Conservation (phyloP, 2,113 vertebrate genomes). For the Hippocampus zosterae region DNA sequence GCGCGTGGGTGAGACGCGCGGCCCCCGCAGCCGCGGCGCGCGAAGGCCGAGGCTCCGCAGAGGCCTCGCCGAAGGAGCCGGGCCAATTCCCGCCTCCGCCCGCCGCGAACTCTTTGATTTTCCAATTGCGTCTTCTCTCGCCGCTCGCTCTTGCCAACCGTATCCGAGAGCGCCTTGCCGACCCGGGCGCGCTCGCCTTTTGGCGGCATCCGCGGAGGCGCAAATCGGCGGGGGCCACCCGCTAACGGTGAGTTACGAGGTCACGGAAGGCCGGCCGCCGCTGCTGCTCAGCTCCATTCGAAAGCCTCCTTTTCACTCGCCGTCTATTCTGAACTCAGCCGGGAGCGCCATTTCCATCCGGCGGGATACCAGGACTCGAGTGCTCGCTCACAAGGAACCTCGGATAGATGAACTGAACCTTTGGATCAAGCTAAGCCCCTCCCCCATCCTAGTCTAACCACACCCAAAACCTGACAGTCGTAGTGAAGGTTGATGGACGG, state of each 20-base stretch:
- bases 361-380: too few species aligned
- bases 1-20: too few species aligned
- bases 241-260: constrained; percentile 41
- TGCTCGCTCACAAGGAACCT: too few species aligned
- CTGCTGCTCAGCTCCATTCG: too few species aligned
- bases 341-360: neutral
- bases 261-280: constrained; percentile 10
- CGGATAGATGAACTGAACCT: too few species aligned
- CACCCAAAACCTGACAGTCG: neutral
- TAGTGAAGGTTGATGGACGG: neutral
- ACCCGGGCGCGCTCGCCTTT: constrained; percentile 2
- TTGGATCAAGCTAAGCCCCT: too few species aligned
- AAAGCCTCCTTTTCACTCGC: neutral
- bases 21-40: constrained; percentile 36
- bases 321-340: neutral
- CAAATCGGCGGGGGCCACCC: constrained; percentile 32
- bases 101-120: constrained; percentile 61
- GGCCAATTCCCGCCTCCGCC: constrained; percentile 33
- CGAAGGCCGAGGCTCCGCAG: constrained; percentile 46
- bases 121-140: constrained; percentile 56
- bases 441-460: too few species aligned
- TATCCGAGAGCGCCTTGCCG: neutral
- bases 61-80: constrained; percentile 45
- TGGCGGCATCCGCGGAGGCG: constrained; percentile 40
- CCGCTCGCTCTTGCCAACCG: constrained; percentile 11